Evolutionary conservation across 53 echinoderm and acorn worm genomes (phyloP).

Genomic region (Patiria pectinifera): DNA sequence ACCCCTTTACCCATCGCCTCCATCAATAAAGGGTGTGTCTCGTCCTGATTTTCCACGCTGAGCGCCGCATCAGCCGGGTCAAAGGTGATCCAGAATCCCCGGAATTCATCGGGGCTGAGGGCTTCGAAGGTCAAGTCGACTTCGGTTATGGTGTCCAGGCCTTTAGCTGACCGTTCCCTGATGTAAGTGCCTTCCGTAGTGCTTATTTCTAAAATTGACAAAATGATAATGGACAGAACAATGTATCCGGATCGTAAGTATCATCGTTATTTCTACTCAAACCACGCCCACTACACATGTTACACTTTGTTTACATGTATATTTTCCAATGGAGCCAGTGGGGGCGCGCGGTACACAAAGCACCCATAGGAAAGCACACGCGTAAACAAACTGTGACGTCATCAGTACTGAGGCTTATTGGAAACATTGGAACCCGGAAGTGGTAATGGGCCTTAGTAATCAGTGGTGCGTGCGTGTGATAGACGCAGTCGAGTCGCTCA

Average conservation of each 20-base stretch:
- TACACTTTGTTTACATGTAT: too few relatives aligned
- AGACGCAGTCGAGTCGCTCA: too few relatives aligned
- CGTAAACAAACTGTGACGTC: too few relatives aligned
- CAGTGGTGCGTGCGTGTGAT: too few relatives aligned
- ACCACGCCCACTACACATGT: too few relatives aligned
- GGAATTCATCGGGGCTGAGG: conserved; percentile 4
- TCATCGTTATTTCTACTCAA: too few relatives aligned
- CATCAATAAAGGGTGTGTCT: neutral
- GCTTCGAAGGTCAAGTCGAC: neutral
- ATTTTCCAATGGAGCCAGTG: too few relatives aligned
- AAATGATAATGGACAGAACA: neutral
- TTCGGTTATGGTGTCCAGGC: neutral
- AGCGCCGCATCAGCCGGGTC: neutral
- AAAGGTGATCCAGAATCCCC: neutral
- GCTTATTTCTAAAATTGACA: neutral
- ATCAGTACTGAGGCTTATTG: too few relatives aligned
- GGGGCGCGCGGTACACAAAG: too few relatives aligned
- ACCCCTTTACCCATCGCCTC: neutral
- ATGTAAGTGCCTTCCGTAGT: neutral
- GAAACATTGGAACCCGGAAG: too few relatives aligned
- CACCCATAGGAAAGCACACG: too few relatives aligned
- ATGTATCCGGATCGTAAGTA: neutral
- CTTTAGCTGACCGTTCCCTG: neutral
- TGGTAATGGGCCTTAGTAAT: too few relatives aligned
- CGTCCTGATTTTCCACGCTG: neutral